Evolutionary conservation across 92 coral and sea anemone genomes (phyloP).

Genomic region (Porites cylindrica): DNA sequence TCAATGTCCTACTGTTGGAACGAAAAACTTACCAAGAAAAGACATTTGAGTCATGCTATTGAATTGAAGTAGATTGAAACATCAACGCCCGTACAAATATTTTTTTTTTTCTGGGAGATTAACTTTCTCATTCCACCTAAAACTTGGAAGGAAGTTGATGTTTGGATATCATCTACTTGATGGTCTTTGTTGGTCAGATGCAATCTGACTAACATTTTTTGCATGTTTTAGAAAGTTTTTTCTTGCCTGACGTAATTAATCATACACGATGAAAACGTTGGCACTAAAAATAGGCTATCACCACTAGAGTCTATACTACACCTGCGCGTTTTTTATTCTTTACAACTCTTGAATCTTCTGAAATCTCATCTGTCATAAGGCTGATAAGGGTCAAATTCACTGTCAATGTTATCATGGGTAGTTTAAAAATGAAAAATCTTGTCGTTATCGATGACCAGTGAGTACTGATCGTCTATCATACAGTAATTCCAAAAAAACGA

Average conservation of each 20-base stretch:
- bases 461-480: slow-evolving; percentile 15
- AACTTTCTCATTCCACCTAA: not conserved
- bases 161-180: slow-evolving; percentile 24
- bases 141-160: slow-evolving; percentile 6
- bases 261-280: not conserved
- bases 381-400: not conserved
- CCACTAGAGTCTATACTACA: no score
- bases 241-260: slow-evolving; percentile 21
- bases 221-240: not conserved
- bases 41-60: not conserved
- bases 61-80: not conserved
- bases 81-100: not conserved
- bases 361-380: not conserved
- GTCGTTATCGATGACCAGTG: not conserved
- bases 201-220: not conserved
- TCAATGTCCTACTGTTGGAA: no score
- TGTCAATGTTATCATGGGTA: not conserved
- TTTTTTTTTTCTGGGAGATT: slow-evolving; percentile 11
- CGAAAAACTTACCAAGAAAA: not conserved
- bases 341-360: no score
- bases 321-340: no score
- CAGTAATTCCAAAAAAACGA: not conserved
- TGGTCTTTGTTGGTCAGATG: not conserved
- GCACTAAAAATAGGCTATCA: not conserved
- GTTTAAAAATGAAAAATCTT: slow-evolving; percentile 14